phyloP scores from a whole-genome alignment of 2,797 vertebrate species.

The Paramormyrops hopkinsi region DNA sequence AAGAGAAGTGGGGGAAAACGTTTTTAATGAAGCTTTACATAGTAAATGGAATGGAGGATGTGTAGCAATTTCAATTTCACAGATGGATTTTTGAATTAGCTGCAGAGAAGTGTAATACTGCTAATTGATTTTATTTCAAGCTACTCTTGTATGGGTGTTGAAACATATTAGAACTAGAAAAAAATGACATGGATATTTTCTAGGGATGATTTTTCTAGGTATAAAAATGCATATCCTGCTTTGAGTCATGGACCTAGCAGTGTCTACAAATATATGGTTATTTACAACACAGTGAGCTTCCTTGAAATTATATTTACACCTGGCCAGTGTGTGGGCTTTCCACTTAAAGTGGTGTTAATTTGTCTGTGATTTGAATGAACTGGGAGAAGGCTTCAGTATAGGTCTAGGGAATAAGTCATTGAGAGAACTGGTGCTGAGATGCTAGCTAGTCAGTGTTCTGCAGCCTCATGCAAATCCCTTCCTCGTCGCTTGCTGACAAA shows the following conservation, averaged over 20 bases:
- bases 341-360: conserved; percentile 5
- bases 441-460: neutral
- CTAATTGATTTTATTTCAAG: conserved; percentile 20
- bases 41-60: conserved; percentile 18
- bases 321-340: neutral
- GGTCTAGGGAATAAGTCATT: neutral
- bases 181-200: neutral
- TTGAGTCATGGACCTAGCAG: neutral
- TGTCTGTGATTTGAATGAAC: conserved; percentile 16
- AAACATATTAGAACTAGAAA: neutral
- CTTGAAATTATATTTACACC: conserved; percentile 14
- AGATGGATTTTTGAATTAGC: conserved; percentile 10
- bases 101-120: neutral
- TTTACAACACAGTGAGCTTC: conserved; percentile 1
- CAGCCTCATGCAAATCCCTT: neutral
- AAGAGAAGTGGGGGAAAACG: conserved; percentile 28
- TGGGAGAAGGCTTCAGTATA: neutral
- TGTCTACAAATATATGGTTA: neutral
- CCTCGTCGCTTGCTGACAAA: neutral
- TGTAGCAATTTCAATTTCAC: conserved; percentile 14
- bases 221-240: neutral
- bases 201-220: neutral
- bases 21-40: conserved; percentile 39
- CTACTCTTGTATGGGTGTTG: conserved; percentile 7
- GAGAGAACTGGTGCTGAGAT: neutral